A percentile compares a stretch with the other conserved stretches of the same genome.
phyloP scores from a whole-genome alignment of 1,140 invertebrate species.

The Hycleus cichorii region DNA sequence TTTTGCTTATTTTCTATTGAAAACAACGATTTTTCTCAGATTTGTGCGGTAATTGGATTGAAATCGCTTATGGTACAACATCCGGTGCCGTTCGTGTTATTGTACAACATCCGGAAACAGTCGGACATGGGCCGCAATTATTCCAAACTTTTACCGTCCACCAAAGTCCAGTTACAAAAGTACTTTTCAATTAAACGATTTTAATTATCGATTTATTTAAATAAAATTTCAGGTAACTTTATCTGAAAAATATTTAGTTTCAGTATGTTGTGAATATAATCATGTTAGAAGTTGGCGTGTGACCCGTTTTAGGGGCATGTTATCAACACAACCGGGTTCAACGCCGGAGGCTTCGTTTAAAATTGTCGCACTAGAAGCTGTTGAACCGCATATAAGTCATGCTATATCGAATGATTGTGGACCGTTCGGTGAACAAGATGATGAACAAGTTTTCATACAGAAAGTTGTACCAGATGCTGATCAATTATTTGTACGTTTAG shows the following conservation, averaged over 20 bases:
- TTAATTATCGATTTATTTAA: not conserved
- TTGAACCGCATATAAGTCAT: constrained; percentile 69
- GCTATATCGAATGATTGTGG: constrained; percentile 76
- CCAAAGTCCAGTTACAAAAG: constrained; percentile 90
- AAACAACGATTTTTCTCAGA: constrained; percentile 47
- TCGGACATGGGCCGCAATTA: constrained; percentile 92
- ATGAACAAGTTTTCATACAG: constrained; percentile 96
- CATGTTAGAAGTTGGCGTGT: constrained; percentile 96
- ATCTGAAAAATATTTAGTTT: constrained; percentile 94
- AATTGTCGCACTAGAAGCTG: constrained; percentile 82
- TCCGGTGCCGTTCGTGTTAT: constrained; percentile 93
- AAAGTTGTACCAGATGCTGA: constrained; percentile 96
- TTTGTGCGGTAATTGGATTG: constrained; percentile 97
- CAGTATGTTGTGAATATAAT: constrained; percentile 96
- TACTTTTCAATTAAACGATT: constrained; percentile 35
- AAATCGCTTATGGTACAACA: constrained; percentile 97
- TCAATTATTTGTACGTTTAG: constrained; percentile 86
- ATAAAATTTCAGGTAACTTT: constrained; percentile 68
- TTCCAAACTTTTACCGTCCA: constrained; percentile 99
- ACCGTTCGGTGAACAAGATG: constrained; percentile 95
- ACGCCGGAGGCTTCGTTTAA: constrained; percentile 95
- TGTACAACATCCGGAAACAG: constrained; percentile 97
- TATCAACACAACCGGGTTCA: constrained; percentile 95
- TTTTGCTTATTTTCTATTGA: not conserved
- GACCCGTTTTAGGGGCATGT: constrained; percentile 92